Evolutionary conservation across 1,140 invertebrate genomes (phyloP), one percentile per base, ranked within the genome.

Genomic region (Pogonus chalceus): DNA sequence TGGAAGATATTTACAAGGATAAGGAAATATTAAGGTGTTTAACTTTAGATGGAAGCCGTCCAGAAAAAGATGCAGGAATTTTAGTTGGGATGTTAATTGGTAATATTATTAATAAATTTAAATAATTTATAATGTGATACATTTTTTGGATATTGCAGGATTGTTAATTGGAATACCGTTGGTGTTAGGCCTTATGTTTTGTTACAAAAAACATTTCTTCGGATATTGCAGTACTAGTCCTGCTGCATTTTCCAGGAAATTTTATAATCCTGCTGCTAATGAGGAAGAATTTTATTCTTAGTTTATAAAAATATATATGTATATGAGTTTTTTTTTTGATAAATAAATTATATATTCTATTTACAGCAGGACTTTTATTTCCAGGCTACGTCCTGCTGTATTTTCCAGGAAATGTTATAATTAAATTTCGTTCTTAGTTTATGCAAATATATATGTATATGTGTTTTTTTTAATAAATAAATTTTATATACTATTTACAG

Each of bases 321-420:
- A 37, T 37, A 37, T 52, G n/a, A n/a, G n/a, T n/a, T n/a, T n/a
- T n/a, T n/a, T n/a, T n/a, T n/a, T n/a, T n/a, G n/a, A n/a, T n/a
- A n/a, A n/a, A n/a, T n/a, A n/a, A n/a, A n/a, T n/a, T n/a, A n/a
- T n/a, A n/a, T n/a, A n/a, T n/a, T n/a, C n/a, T n/a, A n/a, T n/a
- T n/a, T n/a, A n/a, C n/a, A n/a, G n/a, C n/a, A n/a, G n/a, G n/a
- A n/a, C n/a, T n/a, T n/a, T n/a, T n/a, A n/a, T n/a, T 0, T 62
- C 62, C 55, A 47, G 63, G 24, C 64, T 56, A 2, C 64, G 26
- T 65, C 80, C 83, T 0, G 76, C 72, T 0, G 73, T 71, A 1
- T 82, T 79, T 37, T 82, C 80, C 0, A 69, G 84, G 1, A 82
- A 83, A 1, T 84, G 86, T 61, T 89, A 88, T 67, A 84, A 78